Evolutionary conservation across 1,140 invertebrate genomes (phyloP).

Genomic region (Holcopasites calliopsidis): DNA sequence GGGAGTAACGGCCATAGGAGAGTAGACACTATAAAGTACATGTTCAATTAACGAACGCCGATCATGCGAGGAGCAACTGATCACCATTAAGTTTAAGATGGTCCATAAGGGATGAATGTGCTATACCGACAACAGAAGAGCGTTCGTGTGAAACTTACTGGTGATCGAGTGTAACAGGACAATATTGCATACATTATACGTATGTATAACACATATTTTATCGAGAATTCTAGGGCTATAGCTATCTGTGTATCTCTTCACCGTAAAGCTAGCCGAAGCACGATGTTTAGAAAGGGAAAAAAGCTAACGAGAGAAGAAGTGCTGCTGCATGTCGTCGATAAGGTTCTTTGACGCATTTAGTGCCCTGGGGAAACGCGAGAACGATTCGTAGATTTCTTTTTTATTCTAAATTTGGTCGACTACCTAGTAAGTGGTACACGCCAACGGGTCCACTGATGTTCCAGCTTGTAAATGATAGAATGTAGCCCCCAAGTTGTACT

Average conservation of each 20-base stretch:
- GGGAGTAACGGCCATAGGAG: slow-evolving; percentile 26
- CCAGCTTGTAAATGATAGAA: not conserved
- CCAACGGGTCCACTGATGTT: too few relatives aligned
- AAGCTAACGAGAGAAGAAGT: not conserved
- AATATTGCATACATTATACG: slow-evolving; percentile 72
- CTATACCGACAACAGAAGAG: not conserved
- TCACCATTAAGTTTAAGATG: slow-evolving; percentile 43
- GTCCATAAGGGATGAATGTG: not conserved
- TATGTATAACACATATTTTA: slow-evolving; percentile 40
- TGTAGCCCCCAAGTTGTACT: not conserved
- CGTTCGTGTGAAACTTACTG: slow-evolving; percentile 58
- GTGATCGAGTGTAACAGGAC: slow-evolving; percentile 70
- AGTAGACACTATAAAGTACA: slow-evolving; percentile 30
- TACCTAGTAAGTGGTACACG: too few relatives aligned
- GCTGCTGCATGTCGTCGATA: slow-evolving; percentile 8
- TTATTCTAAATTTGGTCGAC: too few relatives aligned
- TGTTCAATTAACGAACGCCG: slow-evolving; percentile 33
- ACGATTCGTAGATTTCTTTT: too few relatives aligned
- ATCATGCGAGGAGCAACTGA: slow-evolving; percentile 17
- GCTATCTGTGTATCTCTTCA: slow-evolving; percentile 28
- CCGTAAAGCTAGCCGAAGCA: slow-evolving; percentile 18
- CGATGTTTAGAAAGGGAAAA: not conserved
- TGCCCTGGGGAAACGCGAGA: not conserved
- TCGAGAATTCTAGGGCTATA: slow-evolving; percentile 38
- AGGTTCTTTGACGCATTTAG: slow-evolving; percentile 10